Base-by-base conservation (phyloP, 2,113 vertebrate species). In the Origma solitaria region DNA sequence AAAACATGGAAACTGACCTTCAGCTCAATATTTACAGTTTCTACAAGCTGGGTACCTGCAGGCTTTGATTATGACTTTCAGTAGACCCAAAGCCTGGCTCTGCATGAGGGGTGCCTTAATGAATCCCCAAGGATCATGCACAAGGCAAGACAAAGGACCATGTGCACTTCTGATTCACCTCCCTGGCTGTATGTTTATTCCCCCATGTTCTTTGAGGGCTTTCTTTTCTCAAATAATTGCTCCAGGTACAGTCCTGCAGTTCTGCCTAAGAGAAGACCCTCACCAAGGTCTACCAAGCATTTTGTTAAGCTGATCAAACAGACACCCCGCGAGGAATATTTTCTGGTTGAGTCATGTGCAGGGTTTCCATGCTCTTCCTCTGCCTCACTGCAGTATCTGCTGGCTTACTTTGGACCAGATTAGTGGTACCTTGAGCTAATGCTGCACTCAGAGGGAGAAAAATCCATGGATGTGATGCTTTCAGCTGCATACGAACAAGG, bases 1-100 rank as follows among this genome's bases (percentile, higher is more conserved):
- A 79, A 86, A 94, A 86, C 72, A 71, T 30, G n/a, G 65, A 79
- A 91, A 64, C n/a, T 94, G 77, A 94, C 33, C 73, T 89, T 78
- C 72, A 89, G 44, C 28, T 95, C 61, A 68, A 51, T 40, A 57
- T 69, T 80, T 76, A 49, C 17, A 49, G 4, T 44, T 71, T 75
- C 91, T 64, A 18, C 42, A 58, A 28, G 6, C 31, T 64, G 24
- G 13, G 22, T 60, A 60, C 25, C 58, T 25, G 7, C 62, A 71
- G 60, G 51, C 22, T 90, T 82, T 42, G 56, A 54, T 44, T 56
- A 15, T 2, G 24, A 78, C 64, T 56, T 93, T 75, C 1, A 22
- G 44, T 18, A 49, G 44, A 56, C 16, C 23, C n/a, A 20, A 31
- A 90, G 25, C 44, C 85, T 71, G 31, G 2, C 20, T 93, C 23